Percentiles rank a stretch among this genome's conserved stretches.
Evolutionary conservation across 2,888 invertebrate species (phyloP).

Genomic region (Apodemia zela): DNA sequence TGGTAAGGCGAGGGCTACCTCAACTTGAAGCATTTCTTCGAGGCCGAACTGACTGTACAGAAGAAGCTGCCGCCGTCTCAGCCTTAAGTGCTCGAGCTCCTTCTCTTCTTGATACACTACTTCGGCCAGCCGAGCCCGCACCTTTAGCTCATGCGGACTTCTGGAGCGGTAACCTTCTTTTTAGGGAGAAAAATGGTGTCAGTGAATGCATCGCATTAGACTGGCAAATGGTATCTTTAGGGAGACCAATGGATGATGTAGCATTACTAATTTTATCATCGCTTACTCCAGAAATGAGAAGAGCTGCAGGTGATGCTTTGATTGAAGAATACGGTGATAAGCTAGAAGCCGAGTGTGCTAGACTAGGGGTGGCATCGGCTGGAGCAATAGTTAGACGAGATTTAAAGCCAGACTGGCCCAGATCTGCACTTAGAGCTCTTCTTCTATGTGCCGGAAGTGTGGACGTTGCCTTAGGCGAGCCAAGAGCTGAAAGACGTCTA

Average conservation of each 20-base stretch:
- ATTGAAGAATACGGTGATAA: conserved; percentile 86
- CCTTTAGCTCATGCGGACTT: conserved; percentile 91
- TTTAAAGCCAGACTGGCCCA: conserved; percentile 82
- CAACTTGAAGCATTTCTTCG: conserved; percentile 87
- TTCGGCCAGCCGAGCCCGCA: conserved; percentile 87
- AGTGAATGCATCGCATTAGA: conserved; percentile 87
- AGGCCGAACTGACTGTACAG: conserved; percentile 82
- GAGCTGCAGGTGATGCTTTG: conserved; percentile 81
- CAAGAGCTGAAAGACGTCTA: conserved; percentile 86
- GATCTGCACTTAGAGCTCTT: conserved; percentile 87
- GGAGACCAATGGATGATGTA: conserved; percentile 88
- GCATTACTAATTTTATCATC: conserved; percentile 87
- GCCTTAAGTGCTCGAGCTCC: conserved; percentile 85
- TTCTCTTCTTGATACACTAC: conserved; percentile 84
- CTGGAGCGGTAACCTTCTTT: conserved; percentile 90
- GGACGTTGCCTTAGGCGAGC: conserved; percentile 88
- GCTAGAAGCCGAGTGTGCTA: conserved; percentile 80
- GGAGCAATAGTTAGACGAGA: conserved; percentile 72
- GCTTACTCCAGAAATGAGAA: conserved; percentile 84
- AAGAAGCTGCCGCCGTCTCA: conserved; percentile 82
- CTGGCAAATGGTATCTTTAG: conserved; percentile 92
- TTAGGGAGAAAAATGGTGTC: conserved; percentile 73
- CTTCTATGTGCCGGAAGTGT: conserved; percentile 90
- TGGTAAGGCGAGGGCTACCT: conserved; percentile 88
- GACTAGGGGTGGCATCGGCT: conserved; percentile 81